Evolutionary conservation across 2,888 invertebrate species (phyloP), one percentile per base, ranked within the genome.

Genomic region (Standfussiana lucernea): DNA sequence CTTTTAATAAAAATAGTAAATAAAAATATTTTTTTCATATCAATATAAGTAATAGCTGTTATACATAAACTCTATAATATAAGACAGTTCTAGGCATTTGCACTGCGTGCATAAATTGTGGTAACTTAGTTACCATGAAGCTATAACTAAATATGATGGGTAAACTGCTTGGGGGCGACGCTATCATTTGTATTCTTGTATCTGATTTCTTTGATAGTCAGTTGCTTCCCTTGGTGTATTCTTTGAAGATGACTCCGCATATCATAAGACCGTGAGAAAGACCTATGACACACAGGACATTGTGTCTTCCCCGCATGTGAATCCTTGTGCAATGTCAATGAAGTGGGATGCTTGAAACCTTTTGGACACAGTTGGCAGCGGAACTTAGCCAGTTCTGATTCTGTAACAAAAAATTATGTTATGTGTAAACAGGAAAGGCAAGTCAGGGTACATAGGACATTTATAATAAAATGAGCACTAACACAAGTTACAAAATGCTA

Each of bases 261-360:
- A 85, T 97, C 97, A 89, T 97, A 97, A 81, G 97, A 97, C 80
- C 97, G 94, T 86, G 97, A 97, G 91, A 97, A 97, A 79, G 97
- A 97, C 83, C 97, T 95, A 84, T 96, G 97, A 87, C 97, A 97
- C 72, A 97, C 97, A 18, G 97, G 97, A 87, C 97, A 97, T 88
- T 97, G 97, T 37, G 97, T 97, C 92, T 97, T 97, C 42, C 97
- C 97, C 72, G 97, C 97, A 87, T 97, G 97, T 66, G 97, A 97
- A 91, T 97, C 97, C 93, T 97, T 97, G 90, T 97, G 97, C 71
- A 97, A 94, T 76, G 97, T 97, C 89, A 97, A 93, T 73, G 97
- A 97, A 84, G 97, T 97, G 28, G 97, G 97, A 92, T 97, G 97
- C 90, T 97, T 97, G 90, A 97, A 97, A 80, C 97, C 97, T 95